Conservation (phyloP, 2,888 invertebrate genomes). For the Cylindroiulus punctatus region DNA sequence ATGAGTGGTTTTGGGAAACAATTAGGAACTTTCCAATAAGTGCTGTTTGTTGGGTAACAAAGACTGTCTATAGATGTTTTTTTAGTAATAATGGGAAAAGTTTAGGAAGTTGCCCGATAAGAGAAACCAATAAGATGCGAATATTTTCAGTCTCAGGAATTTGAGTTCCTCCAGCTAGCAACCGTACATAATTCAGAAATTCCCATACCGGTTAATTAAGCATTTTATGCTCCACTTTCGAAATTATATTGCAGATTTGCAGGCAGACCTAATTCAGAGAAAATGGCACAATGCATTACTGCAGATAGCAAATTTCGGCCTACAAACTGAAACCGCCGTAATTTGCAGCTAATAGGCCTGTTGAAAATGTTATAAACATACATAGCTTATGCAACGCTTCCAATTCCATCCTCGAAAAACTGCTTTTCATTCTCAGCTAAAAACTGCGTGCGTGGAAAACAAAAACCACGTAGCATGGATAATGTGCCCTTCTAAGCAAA, state of each 20-base stretch:
- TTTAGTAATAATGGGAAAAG: too few relatives aligned
- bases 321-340: background rate
- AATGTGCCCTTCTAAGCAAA: constrained; percentile 5
- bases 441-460: background rate
- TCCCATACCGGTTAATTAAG: constrained; percentile 19
- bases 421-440: background rate
- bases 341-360: background rate
- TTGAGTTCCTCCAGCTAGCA: background rate
- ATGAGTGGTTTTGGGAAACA: too few relatives aligned
- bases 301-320: constrained; percentile 4
- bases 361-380: background rate
- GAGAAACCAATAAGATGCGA: too few relatives aligned
- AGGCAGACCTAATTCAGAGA: background rate
- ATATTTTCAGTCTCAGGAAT: too few relatives aligned
- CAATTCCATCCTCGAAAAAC: background rate
- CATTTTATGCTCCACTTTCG: constrained; percentile 21
- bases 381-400: background rate
- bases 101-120: background rate
- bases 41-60: too few relatives aligned
- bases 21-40: too few relatives aligned
- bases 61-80: too few relatives aligned
- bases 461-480: background rate
- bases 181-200: constrained; percentile 28
- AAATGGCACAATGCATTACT: constrained; percentile 3
- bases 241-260: background rate